Evolutionary conservation across 1,140 invertebrate genomes (phyloP), one percentile per base, ranked within the genome.

Genomic region (Nilaparvata lugens): DNA sequence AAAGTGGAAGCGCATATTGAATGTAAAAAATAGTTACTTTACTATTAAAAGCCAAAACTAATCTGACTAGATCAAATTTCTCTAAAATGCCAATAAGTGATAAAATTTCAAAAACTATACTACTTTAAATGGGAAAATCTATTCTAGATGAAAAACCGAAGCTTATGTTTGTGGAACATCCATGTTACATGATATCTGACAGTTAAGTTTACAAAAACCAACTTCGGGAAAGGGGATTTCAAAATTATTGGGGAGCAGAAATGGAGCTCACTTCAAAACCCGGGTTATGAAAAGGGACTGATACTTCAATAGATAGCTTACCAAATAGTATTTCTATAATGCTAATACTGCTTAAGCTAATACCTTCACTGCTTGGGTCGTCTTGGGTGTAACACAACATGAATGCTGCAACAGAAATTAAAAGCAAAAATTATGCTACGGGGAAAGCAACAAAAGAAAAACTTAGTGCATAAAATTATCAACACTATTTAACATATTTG

Each of bases 351-450:
- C 65, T 67, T 68, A 71, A 60, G 64, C 64, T 68, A 83, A 82
- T 87, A 91, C 89, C 89, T 87, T 91, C 88, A 68, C 85, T 83
- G 77, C 88, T 88, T 68, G 87, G 82, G 78, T 91, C 88, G 78
- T 91, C 89, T 80, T 90, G 88, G 70, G 88, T 89, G 80, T 91
- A 91, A 81, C 89, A 91, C 78, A 91, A 82, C 88, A 91, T 91
- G 82, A 90, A 91, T 76, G 88, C 88, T 91, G 83, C 67, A 88
- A 87, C 77, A 82, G 78, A 83, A 81, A 76, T 78, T 75, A 35
- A 35, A 35, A 35, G 31, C 31, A 35, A 35, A 35, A 35, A 35
- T 35, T 35, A 35, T 35, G 31, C 31, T 35, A 35, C 31, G 31
- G 31, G 31, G 31, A 35, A 35, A 11, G 31, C 31, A 35, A 35